phyloP scores from a whole-genome alignment of 1,140 invertebrate genomes.

The Drosophila ananassae region DNA sequence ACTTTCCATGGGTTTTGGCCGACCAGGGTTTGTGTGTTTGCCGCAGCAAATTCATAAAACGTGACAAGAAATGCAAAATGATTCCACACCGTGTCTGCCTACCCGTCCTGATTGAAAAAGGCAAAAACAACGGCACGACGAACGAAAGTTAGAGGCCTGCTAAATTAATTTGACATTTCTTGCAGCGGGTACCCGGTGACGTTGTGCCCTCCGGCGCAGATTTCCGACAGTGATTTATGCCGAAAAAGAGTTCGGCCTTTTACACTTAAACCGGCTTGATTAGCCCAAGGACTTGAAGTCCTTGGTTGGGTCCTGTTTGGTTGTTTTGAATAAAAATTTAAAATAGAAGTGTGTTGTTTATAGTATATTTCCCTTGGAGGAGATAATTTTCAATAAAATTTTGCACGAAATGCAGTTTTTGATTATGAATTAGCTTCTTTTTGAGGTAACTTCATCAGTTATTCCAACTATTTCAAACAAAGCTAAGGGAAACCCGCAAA shows the following conservation, averaged over 20 bases:
- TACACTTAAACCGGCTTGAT: slow-evolving; percentile 11
- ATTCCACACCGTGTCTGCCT: slow-evolving; percentile 25
- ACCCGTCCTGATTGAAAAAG: slow-evolving; percentile 75
- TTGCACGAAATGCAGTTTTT: not conserved
- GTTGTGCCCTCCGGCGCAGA: slow-evolving; percentile 20
- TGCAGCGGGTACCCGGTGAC: slow-evolving; percentile 52
- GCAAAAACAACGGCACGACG: slow-evolving; percentile 36
- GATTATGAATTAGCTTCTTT: not conserved
- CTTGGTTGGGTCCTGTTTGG: slow-evolving; percentile 5
- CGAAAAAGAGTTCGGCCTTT: slow-evolving; percentile 58
- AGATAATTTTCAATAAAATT: not conserved
- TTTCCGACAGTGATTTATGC: slow-evolving; percentile 68
- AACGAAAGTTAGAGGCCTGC: slow-evolving; percentile 51
- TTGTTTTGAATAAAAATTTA: slow-evolving; percentile 8
- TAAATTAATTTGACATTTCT: slow-evolving; percentile 81
- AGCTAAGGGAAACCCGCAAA: not conserved
- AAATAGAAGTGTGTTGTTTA: too few relatives aligned
- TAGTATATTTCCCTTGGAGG: too few relatives aligned
- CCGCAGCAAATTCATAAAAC: slow-evolving; percentile 76
- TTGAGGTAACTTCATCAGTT: not conserved
- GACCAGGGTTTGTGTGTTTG: slow-evolving; percentile 44
- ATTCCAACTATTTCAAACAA: not conserved
- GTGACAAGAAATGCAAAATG: slow-evolving; percentile 72
- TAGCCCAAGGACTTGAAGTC: slow-evolving; percentile 15
- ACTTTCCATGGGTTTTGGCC: slow-evolving; percentile 20